Base-by-base conservation (phyloP, 2,888 invertebrate genomes). In the Hemaris fuciformis region DNA sequence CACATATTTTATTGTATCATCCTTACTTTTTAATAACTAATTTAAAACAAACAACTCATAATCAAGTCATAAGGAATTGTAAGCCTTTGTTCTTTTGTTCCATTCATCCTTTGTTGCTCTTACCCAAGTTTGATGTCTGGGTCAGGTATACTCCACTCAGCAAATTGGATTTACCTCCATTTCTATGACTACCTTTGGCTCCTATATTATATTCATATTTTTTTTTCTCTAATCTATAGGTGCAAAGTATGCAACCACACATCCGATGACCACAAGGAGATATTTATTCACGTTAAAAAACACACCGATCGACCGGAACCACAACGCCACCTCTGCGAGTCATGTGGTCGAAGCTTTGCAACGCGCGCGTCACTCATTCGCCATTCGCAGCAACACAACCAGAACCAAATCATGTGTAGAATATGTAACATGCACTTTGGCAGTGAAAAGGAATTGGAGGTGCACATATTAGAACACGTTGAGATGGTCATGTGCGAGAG, bases 171-270 rank as follows among this genome's bases (percentile, higher is more conserved):
- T n/a, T n/a, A n/a, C n/a, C n/a, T n/a, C n/a, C n/a, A n/a, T n/a
- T n/a, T n/a, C n/a, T n/a, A n/a, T n/a, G n/a, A n/a, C n/a, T n/a
- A n/a, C n/a, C n/a, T n/a, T n/a, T n/a, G n/a, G n/a, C n/a, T n/a
- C n/a, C n/a, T n/a, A n/a, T n/a, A n/a, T n/a, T n/a, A n/a, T n/a
- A 59, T 23, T n/a, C 45, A 61, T 60, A 8, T 64, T 63, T 61
- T 56, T 53, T 27, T 15, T 13, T 1, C 3, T 57, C 22, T 15
- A 23, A 4, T 59, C 82, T 83, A 34, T 80, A 92, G 93, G 41
- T 95, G 95, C 69, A 94, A 93, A 75, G 86, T 94, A 34, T 95
- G 95, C 77, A 87, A 87, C n/a, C 88, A 88, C 45, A 89, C 91
- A n/a, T 93, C 94, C 64, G 79, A 87, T 3, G 90, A 93, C 64